Evolutionary conservation across 2,888 invertebrate genomes (phyloP).

Genomic region (Venustoraphidia nigricollis): DNA sequence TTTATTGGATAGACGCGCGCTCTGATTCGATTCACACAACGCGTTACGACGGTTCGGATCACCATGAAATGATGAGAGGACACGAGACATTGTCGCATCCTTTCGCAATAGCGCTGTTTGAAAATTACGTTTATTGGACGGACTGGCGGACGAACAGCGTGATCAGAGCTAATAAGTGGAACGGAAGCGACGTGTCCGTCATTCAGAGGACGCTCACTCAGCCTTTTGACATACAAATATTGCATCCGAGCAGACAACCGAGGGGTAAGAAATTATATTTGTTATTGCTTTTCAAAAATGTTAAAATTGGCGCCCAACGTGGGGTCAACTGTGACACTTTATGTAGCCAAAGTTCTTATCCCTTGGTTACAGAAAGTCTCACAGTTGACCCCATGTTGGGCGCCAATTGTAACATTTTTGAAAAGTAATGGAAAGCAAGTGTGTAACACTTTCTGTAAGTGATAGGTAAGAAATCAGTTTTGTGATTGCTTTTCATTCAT

Average conservation of each 20-base stretch:
- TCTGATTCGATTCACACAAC: conserved; percentile 79
- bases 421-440: too few relatives aligned
- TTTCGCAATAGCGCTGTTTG: conserved; percentile 76
- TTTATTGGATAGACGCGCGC: conserved; percentile 81
- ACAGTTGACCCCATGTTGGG: too few relatives aligned
- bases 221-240: conserved; percentile 79
- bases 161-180: conserved; percentile 77
- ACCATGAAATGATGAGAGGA: conserved; percentile 50
- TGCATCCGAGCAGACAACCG: conserved; percentile 64
- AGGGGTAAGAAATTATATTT: conserved; percentile 21
- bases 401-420: too few relatives aligned
- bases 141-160: conserved; percentile 86
- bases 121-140: conserved; percentile 82
- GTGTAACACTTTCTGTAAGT: too few relatives aligned
- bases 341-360: too few relatives aligned
- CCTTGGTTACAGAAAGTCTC: too few relatives aligned
- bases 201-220: conserved; percentile 73
- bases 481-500: too few relatives aligned
- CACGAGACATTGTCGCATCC: conserved; percentile 72
- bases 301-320: too few relatives aligned
- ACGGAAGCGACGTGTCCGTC: conserved; percentile 58
- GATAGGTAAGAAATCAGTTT: too few relatives aligned
- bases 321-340: too few relatives aligned
- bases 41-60: conserved; percentile 62
- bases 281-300: too few relatives aligned